A percentile compares a stretch with the other conserved stretches of the same genome.
Evolutionary conservation across 2,888 invertebrate species (phyloP).

Genomic region (Argyresthia albistria): DNA sequence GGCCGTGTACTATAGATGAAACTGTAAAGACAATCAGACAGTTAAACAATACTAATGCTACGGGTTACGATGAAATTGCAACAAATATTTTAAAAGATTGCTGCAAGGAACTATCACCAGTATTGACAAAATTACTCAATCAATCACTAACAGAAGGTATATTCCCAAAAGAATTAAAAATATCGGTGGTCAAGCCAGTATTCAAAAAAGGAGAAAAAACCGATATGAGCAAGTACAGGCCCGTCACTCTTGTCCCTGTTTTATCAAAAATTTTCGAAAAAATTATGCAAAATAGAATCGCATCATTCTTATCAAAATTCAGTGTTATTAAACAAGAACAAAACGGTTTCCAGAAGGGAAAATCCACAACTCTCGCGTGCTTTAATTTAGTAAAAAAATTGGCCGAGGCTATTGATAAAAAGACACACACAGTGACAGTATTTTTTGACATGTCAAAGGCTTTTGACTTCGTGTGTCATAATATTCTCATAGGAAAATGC

Average conservation of each 20-base stretch:
- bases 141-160: not conserved
- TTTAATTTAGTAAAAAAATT: conserved; percentile 9
- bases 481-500: conserved; percentile 11
- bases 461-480: conserved; percentile 13
- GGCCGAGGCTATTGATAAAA: conserved; percentile 6
- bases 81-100: not conserved
- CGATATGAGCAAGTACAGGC: conserved; percentile 11
- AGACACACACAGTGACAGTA: conserved; percentile 11
- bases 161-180: conserved; percentile 5
- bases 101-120: not conserved
- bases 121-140: not conserved
- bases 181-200: conserved; percentile 9
- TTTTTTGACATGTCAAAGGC: conserved; percentile 17
- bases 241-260: conserved; percentile 10
- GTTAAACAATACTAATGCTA: not conserved
- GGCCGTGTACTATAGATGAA: not conserved
- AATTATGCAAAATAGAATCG: not conserved
- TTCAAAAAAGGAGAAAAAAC: conserved; percentile 8
- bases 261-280: conserved; percentile 2
- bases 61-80: not conserved
- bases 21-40: not conserved
- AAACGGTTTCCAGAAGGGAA: conserved; percentile 3
- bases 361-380: conserved; percentile 9
- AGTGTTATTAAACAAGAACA: not conserved
- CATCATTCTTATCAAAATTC: not conserved